Base-by-base conservation (phyloP, 2,797 vertebrate genomes). In the Ispidina picta region DNA sequence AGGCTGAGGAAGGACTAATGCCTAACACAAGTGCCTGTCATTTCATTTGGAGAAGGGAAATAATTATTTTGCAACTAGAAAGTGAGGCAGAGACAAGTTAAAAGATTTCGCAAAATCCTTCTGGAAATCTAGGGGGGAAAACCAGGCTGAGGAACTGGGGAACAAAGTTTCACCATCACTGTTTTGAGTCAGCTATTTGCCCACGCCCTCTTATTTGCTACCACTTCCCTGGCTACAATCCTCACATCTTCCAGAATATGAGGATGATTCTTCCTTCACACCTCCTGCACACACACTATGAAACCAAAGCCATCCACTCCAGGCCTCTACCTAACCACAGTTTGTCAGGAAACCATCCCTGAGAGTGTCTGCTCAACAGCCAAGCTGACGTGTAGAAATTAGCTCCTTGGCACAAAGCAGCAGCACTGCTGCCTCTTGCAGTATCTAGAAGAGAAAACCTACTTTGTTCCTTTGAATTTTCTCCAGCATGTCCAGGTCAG, bases 381-480 rank as follows among this genome's bases (percentile, higher is more conserved):
- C 41, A 75, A 62, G 35, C 0, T 74, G 55, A 29, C 25, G 4
- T 2, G 14, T 15, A 82, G 25, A 73, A 84, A 46, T 33, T 23
- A 77, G 23, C 58, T 92, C 37, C 48, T 55, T 43, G 7, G 12
- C 19, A 35, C 46, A 86, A 62, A 73, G 33, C 48, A 63, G 35
- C 66, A 66, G 15, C 35, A n/a, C 13, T 23, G 4, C 10, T 43
- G 11, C 49, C 39, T 90, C 39, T 66, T 59, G 37, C 15, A 23
- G 1, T 21, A n/a, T 63, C 19, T 51, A 29, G 14, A 51, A 79
- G 66, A 69, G 58, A 43, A 41, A 69, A 90, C 65, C 87, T 98
- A 99, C 99, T 98, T 98, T 98, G 93, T 98, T 97, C 87, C 99
- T 98, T 91, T 98, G 97, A 83, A 99, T 93, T 89, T 97, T 97